These are phyloP conservation scores for Ceratina calcarata DNA, from an alignment of 1,140 invertebrate species.

Conservation along the genomic window DNA sequence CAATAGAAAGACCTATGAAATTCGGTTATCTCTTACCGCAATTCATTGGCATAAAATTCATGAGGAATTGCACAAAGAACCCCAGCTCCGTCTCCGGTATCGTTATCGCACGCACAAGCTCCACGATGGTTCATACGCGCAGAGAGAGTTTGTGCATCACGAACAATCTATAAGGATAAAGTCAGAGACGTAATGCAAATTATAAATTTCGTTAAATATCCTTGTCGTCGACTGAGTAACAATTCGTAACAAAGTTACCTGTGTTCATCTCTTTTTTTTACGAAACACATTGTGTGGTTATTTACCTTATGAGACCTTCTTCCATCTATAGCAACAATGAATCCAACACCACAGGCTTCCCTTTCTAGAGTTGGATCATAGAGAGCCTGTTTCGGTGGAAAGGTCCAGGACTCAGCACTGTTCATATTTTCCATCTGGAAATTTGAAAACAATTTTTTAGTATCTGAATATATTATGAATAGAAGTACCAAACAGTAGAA, in stretches of 20 bases:
- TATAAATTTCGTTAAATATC: too few species aligned
- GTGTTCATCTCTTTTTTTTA: neutral
- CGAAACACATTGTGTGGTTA: neutral
- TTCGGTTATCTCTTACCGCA: constrained; percentile 83
- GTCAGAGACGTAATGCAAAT: too few species aligned
- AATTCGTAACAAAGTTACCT: too few species aligned
- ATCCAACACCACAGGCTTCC: constrained; percentile 99
- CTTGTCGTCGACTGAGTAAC: too few species aligned
- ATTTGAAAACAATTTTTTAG: neutral
- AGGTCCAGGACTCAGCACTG: constrained; percentile 74
- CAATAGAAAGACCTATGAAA: neutral
- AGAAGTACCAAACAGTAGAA: neutral
- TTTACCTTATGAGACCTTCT: constrained; percentile 93
- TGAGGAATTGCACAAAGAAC: constrained; percentile 98
- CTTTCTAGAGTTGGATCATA: constrained; percentile 97
- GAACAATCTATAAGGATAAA: constrained; percentile 87
- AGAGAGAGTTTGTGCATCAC: constrained; percentile 95
- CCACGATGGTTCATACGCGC: constrained; percentile 99
- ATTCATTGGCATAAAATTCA: constrained; percentile 90
- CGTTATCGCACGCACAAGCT: constrained; percentile 98
- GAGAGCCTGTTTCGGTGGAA: constrained; percentile 86
- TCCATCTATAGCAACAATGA: constrained; percentile 98
- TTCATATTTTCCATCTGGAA: constrained; percentile 77
- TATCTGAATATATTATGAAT: neutral
- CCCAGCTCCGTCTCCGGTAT: constrained; percentile 98